These are phyloP conservation scores for Drosophila repleta DNA, from an alignment of 1,140 invertebrate species.

Conservation along the genomic window DNA sequence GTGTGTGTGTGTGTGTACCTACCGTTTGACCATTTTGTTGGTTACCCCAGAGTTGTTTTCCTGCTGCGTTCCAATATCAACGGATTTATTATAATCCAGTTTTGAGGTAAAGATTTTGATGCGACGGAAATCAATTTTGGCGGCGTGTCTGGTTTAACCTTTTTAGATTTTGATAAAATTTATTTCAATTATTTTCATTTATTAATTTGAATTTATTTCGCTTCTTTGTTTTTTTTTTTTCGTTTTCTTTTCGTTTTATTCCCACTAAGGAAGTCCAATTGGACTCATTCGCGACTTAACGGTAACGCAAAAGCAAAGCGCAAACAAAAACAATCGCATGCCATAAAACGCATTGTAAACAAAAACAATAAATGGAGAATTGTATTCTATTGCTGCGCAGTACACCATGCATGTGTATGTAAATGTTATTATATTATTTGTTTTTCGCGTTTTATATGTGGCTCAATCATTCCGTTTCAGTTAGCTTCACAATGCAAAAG, in stretches of 20 bases:
- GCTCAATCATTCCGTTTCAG: slow-evolving; percentile 43
- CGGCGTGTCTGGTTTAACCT: slow-evolving; percentile 55
- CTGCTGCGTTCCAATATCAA: slow-evolving; percentile 83
- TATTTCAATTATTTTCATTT: background rate
- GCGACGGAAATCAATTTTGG: slow-evolving; percentile 82
- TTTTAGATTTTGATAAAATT: slow-evolving; percentile 23
- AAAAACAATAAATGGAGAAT: slow-evolving; percentile 16
- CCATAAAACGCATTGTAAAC: slow-evolving; percentile 27
- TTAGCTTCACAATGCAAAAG: slow-evolving; percentile 2
- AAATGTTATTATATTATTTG: slow-evolving; percentile 42
- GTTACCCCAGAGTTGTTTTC: slow-evolving; percentile 83
- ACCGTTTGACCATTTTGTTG: slow-evolving; percentile 84
- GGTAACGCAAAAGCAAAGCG: slow-evolving; percentile 25
- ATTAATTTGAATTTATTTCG: slow-evolving; percentile 10
- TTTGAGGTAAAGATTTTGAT: slow-evolving; percentile 83
- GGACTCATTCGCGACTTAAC: slow-evolving; percentile 11
- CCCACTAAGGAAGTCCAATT: slow-evolving; percentile 36
- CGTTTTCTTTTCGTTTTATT: slow-evolving; percentile 3
- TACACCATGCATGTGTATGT: background rate
- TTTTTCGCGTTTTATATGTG: slow-evolving; percentile 45
- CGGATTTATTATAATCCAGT: slow-evolving; percentile 84
- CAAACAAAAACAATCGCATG: slow-evolving; percentile 24
- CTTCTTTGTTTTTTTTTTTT: background rate
- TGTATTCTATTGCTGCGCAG: background rate
- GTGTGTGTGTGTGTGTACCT: slow-evolving; percentile 37